Conservation (phyloP, 2,113 vertebrate species). For the Telmatochromis sp. region DNA sequence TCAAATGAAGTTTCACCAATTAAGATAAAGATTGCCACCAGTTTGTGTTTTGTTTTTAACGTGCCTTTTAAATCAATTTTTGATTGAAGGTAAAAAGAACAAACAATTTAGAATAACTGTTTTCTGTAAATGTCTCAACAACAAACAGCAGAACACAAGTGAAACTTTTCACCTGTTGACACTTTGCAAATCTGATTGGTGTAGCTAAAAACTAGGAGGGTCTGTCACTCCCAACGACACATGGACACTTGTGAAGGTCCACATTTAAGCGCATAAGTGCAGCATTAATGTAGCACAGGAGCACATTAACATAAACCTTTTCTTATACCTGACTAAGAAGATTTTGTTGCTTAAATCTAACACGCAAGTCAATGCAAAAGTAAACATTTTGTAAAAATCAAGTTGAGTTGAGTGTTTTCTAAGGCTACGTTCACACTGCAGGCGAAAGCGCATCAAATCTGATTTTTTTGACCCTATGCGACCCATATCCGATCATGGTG, state of each 20-base stretch:
- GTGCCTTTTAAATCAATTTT: neutral
- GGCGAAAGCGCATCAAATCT: rapidly evolving
- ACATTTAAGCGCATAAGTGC: rapidly evolving
- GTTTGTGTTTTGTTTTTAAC: neutral
- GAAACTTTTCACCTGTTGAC: neutral
- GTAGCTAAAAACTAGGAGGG: rapidly evolving
- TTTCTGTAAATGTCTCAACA: neutral
- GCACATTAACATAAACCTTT: neutral
- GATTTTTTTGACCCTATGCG: rapidly evolving
- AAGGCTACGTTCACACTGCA: neutral
- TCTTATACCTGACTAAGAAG: neutral
- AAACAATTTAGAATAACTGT: neutral
- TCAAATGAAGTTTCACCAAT: neutral
- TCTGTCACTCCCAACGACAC: neutral
- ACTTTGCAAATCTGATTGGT: rapidly evolving
- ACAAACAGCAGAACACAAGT: neutral
- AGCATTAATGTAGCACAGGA: neutral
- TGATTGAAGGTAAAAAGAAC: neutral
- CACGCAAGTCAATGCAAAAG: neutral
- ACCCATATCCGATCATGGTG: rapidly evolving
- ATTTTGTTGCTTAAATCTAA: neutral
- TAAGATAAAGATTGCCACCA: neutral
- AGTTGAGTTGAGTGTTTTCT: neutral
- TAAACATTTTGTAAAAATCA: neutral
- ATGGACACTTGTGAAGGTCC: neutral